Base-by-base conservation (phyloP, 1,140 invertebrate species). In the Meloidogyne exigua region DNA sequence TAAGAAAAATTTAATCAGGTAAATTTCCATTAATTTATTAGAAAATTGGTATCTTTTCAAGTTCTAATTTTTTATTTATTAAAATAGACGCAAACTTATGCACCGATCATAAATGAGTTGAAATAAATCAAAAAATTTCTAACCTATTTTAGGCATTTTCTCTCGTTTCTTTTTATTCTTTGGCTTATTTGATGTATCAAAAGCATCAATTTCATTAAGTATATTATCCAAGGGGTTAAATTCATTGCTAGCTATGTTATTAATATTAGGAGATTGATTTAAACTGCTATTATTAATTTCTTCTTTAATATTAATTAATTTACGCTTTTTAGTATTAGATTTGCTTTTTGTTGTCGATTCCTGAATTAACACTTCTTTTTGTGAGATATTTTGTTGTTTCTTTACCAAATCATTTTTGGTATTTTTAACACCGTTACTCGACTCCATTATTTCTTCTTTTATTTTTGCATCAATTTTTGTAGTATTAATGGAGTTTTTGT, bases 101-200 rank as follows among this genome's bases (percentile, higher is more conserved):
- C n/a, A n/a, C n/a, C n/a, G n/a, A n/a, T n/a, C n/a, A n/a, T n/a
- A n/a, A n/a, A n/a, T n/a, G n/a, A n/a, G n/a, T n/a, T n/a, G n/a
- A 32, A 32, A 32, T 7, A 32, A 32, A 32, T 3, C 7, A 3
- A 26, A 57, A 42, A 57, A 25, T 10, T 62, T 28, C 32, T 7
- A 72, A 49, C 63, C 26, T 72, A 49, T 32, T 44, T 71, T 28
- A 42, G 21, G 15, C 39, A 28, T 15, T 18, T 42, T 63, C 23
- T 57, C 39, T 63, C 69, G 32, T 73, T 42, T 65, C 57, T 64
- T 64, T 23, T 73, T 72, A 13, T 12, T 3, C 63, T 72, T 73
- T 57, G 36, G 39, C n/a, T 64, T 73, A 23, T 73, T 73, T 28
- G 72, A 62, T n/a, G 72, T 73, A 65, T 73, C 72, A 64, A 64